A percentile compares a stretch with the other conserved stretches of the same genome.
These are phyloP conservation scores for Drosophila barbarae DNA, from an alignment of 2,888 invertebrate genomes.

Conservation along the genomic window DNA sequence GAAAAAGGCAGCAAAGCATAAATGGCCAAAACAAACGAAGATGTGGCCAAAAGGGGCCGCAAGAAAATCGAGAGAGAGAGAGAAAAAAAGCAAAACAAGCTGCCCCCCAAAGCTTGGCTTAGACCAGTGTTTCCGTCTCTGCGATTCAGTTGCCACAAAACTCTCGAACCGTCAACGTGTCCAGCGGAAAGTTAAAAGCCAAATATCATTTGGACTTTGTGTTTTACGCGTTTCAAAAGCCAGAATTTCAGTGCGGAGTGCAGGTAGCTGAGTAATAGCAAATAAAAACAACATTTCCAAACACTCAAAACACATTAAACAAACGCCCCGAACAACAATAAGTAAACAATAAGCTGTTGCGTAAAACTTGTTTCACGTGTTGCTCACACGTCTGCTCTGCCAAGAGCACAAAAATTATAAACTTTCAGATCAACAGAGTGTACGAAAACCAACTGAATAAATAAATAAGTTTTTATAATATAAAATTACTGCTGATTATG, in stretches of 20 bases:
- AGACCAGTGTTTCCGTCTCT: slow-evolving; percentile 44
- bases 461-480: slow-evolving; percentile 11
- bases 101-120: slow-evolving; percentile 43
- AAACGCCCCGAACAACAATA: slow-evolving; percentile 24
- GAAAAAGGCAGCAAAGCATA: slow-evolving; percentile 25
- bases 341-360: slow-evolving; percentile 54
- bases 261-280: slow-evolving; percentile 25
- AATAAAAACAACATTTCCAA: slow-evolving; percentile 17
- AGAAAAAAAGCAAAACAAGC: slow-evolving; percentile 18
- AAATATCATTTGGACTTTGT: slow-evolving; percentile 6
- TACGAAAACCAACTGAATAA: slow-evolving; percentile 32
- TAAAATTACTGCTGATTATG: slow-evolving; percentile 29
- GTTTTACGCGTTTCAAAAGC: slow-evolving; percentile 31
- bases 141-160: slow-evolving; percentile 56
- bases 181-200: slow-evolving; percentile 46
- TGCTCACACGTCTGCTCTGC: slow-evolving; percentile 31
- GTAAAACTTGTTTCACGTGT: slow-evolving; percentile 69
- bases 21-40: slow-evolving; percentile 58
- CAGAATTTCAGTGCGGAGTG: slow-evolving; percentile 43
- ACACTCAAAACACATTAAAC: slow-evolving; percentile 8
- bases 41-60: slow-evolving; percentile 61
- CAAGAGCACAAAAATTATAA: slow-evolving; percentile 32
- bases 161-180: slow-evolving; percentile 63
- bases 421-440: slow-evolving; percentile 12
- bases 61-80: slow-evolving; percentile 41